These are phyloP conservation scores for Hemiprocne comata DNA, from an alignment of 2,113 vertebrate genomes.

Conservation along the genomic window DNA sequence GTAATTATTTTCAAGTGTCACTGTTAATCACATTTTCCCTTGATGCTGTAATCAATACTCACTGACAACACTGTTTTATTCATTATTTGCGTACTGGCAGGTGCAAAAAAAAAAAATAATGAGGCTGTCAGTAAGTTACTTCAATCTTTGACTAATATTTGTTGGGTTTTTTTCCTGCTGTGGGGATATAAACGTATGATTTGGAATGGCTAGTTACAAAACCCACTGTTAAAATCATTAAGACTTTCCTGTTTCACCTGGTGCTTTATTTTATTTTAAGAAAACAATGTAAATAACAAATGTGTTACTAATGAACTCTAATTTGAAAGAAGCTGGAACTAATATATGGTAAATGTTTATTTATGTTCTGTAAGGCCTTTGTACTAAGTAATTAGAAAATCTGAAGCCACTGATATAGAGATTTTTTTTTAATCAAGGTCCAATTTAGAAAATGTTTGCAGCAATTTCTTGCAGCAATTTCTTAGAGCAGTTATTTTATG, in stretches of 20 bases:
- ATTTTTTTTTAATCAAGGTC: background rate
- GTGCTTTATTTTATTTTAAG: background rate
- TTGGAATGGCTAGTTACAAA: background rate
- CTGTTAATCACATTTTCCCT: background rate
- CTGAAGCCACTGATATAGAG: background rate
- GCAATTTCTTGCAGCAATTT: background rate
- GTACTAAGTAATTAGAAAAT: background rate
- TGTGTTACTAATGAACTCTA: background rate
- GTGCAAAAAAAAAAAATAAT: background rate
- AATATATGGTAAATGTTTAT: background rate
- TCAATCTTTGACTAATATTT: background rate
- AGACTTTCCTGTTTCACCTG: background rate
- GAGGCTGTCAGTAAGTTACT: background rate
- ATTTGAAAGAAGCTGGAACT: background rate
- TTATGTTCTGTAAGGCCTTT: background rate
- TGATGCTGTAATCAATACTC: background rate
- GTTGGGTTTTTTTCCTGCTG: accelerated
- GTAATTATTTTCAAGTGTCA: background rate
- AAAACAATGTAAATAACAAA: background rate
- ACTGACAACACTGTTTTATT: background rate
- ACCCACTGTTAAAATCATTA: background rate
- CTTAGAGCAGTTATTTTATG: background rate
- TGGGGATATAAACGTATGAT: background rate
- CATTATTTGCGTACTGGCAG: background rate
- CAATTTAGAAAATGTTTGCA: background rate